Base-by-base conservation (phyloP, 1,140 invertebrate species). In the Solenopsis fugax region DNA sequence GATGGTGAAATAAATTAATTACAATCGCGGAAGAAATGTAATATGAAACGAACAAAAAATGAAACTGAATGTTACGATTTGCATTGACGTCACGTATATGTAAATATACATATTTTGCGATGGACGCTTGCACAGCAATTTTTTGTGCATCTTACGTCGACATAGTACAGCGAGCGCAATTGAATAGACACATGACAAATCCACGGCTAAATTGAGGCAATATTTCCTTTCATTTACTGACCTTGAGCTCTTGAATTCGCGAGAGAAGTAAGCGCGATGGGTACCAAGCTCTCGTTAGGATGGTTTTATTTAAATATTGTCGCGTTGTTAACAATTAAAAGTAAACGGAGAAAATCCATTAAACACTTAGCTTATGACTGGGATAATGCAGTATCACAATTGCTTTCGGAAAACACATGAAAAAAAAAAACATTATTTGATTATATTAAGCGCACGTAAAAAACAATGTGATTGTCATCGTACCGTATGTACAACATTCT, bases 161-260 rank as follows among this genome's bases (percentile, higher is more conserved):
- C 73, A 54, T 58, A 73, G 24, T 64, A 90, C 45, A 90, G 34
- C 78, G 72, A 90, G 58, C 82, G 88, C 58, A 90, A 91, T 78
- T 86, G 54, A 88, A 56, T 72, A 84, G 78, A 85, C 82, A 89
- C 86, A 90, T 64, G 86, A 85, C 89, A 91, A 58, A 90, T 82
- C 56, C 86, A 88, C 87, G 80, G 80, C 69, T 90, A 90, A 85
- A 85, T 88, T 77, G 72, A 88, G 75, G 54, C 76, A 86, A 86
- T 89, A 89, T 88, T 91, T 91, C 52, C 52, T 75, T 91, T 88
- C 86, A 82, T 89, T 92, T 92, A 92, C 91, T 92, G 91, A 92
- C 91, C 91, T 92, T 92, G 88, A 90, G 86, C 50, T 90, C 82
- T 91, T 86, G 82, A 90, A 67, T 75, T 90, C 77, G 77, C 52